These are phyloP conservation scores for Cygnus buccinator DNA, from an alignment of 2,113 vertebrate genomes.

Conservation along the genomic window DNA sequence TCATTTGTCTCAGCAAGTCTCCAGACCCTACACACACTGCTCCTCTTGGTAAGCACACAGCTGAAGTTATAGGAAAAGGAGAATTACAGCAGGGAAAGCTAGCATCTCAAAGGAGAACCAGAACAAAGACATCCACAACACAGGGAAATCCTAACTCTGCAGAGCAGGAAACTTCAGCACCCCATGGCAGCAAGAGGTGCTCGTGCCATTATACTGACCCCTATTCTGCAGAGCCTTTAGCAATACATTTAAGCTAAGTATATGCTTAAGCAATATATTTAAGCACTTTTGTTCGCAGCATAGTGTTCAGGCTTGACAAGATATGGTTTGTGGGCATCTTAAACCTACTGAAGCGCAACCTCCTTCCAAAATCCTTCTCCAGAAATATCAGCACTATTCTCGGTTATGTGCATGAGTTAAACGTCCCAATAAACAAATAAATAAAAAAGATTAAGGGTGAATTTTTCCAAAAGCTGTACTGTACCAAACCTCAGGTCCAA, in stretches of 20 bases:
- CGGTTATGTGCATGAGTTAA: neutral
- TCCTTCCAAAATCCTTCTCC: neutral
- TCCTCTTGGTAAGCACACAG: accelerated
- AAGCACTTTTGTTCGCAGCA: neutral
- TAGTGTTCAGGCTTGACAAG: neutral
- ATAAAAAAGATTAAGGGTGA: neutral
- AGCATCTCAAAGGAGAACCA: neutral
- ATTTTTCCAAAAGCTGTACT: neutral
- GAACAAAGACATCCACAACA: neutral
- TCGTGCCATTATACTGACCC: neutral
- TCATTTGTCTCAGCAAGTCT: neutral
- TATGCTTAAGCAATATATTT: neutral
- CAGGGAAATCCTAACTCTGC: neutral
- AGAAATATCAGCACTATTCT: neutral
- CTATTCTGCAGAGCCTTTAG: neutral
- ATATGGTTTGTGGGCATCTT: neutral
- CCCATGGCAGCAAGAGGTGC: neutral
- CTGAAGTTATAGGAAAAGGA: neutral
- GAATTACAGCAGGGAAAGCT: neutral
- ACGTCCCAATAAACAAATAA: neutral
- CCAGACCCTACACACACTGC: neutral
- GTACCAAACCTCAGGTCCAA: neutral
- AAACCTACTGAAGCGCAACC: neutral
- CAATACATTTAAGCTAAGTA: neutral
- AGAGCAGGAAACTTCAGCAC: neutral